phyloP scores from a whole-genome alignment of 2,113 vertebrate genomes.

The Dolichallabes microphthalmus region DNA sequence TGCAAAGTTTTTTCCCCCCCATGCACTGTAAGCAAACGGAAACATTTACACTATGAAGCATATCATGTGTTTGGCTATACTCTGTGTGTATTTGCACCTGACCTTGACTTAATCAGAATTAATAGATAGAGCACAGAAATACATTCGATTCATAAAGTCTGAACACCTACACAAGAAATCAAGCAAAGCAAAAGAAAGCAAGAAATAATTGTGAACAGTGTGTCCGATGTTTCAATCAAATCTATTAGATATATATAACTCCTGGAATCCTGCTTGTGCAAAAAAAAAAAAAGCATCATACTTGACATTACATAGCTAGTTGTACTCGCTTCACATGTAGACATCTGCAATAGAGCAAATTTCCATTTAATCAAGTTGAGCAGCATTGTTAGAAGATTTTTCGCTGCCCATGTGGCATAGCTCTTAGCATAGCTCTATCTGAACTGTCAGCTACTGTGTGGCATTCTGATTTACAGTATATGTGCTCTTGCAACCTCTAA shows the following conservation, averaged over 20 bases:
- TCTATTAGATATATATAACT: neutral
- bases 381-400: neutral
- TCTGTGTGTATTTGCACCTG: neutral
- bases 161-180: neutral
- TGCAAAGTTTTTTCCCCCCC: neutral
- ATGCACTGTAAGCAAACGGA: neutral
- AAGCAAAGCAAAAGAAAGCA: neutral
- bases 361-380: constrained; percentile 5
- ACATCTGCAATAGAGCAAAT: neutral
- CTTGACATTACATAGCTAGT: neutral
- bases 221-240: neutral
- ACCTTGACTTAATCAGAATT: neutral
- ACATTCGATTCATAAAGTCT: neutral
- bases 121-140: neutral
- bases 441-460: neutral
- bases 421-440: neutral
- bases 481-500: neutral
- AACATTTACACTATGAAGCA: neutral
- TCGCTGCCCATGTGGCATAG: too few species aligned
- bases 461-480: neutral
- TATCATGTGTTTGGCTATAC: neutral
- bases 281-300: neutral
- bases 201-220: neutral
- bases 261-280: neutral
- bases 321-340: neutral